Evolutionary conservation across 2,113 vertebrate genomes (phyloP), one percentile per base, ranked within the genome.

Genomic region (Platycercus adscitus): DNA sequence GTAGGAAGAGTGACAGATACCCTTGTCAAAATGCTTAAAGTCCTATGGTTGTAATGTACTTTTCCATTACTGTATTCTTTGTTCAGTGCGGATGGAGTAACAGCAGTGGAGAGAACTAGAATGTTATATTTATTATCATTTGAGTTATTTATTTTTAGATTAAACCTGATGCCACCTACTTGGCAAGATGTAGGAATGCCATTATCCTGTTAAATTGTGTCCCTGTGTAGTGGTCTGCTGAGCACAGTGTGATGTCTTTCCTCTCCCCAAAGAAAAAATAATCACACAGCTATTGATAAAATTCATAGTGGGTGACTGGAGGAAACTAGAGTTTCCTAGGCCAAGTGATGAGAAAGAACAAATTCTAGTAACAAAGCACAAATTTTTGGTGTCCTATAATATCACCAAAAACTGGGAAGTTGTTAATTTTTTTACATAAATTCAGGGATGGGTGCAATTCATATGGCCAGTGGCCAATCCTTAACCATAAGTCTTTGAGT

Each of bases 91-190:
- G n/a, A 41, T 43, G n/a, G 41, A 87, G 23, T 50, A 85, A 55
- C 9, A 37, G 52, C 58, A 72, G n/a, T 18, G 28, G 24, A 82
- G 56, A 79, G 61, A 33, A 60, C 52, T 71, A 39, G 43, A 56
- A 47, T 20, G 7, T 55, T 89, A 0, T 23, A 35, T 85, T 71
- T 88, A 18, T 79, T 97, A 47, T 81, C 14, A 44, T 91, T 81
- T 39, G 19, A 85, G 56, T 79, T 65, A 80, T 35, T 94, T 93
- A 55, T 87, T 87, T 95, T 94, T 82, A 66, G 28, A 80, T 92
- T 88, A 89, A 91, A 89, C 28, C 19, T 49, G 44, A 50, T 65
- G 28, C 85, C 63, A 33, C 37, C 93, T 76, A 29, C 56, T 89
- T 93, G 84, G 58, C 78, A 87, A 79, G 49, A 56, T 14, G 61